phyloP scores from a whole-genome alignment of 2,888 invertebrate genomes.

The Suillia variegata region DNA sequence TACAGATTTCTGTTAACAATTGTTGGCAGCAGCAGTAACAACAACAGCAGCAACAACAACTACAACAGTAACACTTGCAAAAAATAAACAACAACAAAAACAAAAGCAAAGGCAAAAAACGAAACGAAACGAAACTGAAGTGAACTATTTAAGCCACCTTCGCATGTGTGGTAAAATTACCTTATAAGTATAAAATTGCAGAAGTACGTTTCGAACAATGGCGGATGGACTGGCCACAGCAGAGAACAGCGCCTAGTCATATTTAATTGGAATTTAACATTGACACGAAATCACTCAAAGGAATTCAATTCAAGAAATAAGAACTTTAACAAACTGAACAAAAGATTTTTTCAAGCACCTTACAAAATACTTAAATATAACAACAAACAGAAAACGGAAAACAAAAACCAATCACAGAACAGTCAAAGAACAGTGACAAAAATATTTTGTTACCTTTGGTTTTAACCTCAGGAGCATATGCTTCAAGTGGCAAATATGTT shows the following conservation, averaged over 20 bases:
- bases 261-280: conserved; percentile 44
- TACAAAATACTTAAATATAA: conserved; percentile 18
- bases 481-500: conserved; percentile 16
- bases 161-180: conserved; percentile 54
- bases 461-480: background rate
- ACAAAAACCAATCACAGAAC: conserved; percentile 19
- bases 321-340: conserved; percentile 16
- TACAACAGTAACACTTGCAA: conserved; percentile 4
- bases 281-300: conserved; percentile 54
- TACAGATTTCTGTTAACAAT: conserved; percentile 44
- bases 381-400: conserved; percentile 20
- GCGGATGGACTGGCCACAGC: conserved; percentile 34
- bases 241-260: background rate
- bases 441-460: conserved; percentile 36
- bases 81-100: background rate
- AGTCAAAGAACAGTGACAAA: conserved; percentile 35
- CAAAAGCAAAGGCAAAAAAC: conserved; percentile 15
- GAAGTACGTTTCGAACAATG: conserved; percentile 41
- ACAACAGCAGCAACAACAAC: conserved; percentile 10
- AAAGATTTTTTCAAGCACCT: conserved; percentile 8
- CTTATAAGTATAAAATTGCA: conserved; percentile 53
- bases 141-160: conserved; percentile 41
- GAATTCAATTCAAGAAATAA: conserved; percentile 17
- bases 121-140: conserved; percentile 20
- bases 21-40: conserved; percentile 24